Evolutionary conservation across 2,888 invertebrate species (phyloP), one percentile per base, ranked within the genome.

Genomic region (Andrena bicolor): DNA sequence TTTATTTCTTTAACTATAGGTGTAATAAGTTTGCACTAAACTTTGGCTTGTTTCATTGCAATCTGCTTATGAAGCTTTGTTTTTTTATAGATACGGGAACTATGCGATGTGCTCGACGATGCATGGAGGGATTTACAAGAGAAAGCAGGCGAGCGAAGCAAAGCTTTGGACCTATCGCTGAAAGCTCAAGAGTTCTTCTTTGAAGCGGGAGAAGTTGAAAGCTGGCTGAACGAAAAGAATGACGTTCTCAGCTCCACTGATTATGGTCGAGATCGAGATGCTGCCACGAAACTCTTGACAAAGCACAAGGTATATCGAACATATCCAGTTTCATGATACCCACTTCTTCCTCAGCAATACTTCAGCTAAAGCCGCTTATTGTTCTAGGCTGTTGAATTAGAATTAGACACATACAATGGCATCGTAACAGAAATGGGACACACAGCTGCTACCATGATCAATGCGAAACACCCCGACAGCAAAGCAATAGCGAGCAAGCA

Each of bases 351-450:
- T 41, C 41, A 4, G 41, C 16, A 5, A 41, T 6, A 78, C 58
- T 69, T 35, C 35, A 58, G 16, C 23, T 48, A 65, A 69, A 23
- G 2, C 2, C 16, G 20, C 8, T 35, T 48, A 10, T 23, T 61
- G n/a, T 48, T 71, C 7, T 92, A 97, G 97, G 98, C 98, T 1
- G 95, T 99, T 58, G 98, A 98, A 90, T 94, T 98, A 8, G 98
- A 98, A 92, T 94, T 99, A 87, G 98, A 98, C 92, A 98, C 98
- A 0, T 99, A 99, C 94, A 97, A 96, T 80, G 98, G 97, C 8
- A 97, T 98, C 70, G 97, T 99, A 35, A 96, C 97, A 2, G 98
- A 99, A 95, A 99, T 99, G 97, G 97, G 98, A 1, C 96, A 97
- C 92, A 97, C 96, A 78, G 98, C 98, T 2, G 95, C 96, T 49